Evolutionary conservation across 2,113 vertebrate genomes (phyloP).

Genomic region (Parotia lawesii): DNA sequence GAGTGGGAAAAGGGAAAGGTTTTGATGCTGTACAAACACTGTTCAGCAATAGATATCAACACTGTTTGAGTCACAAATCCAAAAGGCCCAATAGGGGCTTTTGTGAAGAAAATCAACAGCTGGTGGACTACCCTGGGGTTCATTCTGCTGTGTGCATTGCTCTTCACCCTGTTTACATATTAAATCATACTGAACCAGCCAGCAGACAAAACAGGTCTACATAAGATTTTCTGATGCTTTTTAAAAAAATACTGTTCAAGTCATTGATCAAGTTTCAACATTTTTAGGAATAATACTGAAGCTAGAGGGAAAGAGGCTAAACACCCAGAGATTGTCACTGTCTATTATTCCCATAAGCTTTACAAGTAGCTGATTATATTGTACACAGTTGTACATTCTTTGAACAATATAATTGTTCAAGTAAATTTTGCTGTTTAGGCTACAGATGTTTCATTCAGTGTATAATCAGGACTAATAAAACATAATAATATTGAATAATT

Average conservation of each 20-base stretch:
- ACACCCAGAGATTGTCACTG: background rate
- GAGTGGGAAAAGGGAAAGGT: background rate
- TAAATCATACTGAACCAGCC: background rate
- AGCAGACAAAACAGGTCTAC: background rate
- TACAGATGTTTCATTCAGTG: slow-evolving; percentile 34
- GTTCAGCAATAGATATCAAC: background rate
- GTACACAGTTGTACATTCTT: background rate
- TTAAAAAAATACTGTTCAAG: background rate
- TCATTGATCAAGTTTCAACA: background rate
- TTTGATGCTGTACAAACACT: background rate
- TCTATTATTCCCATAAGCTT: background rate
- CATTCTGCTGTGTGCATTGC: background rate
- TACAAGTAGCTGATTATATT: background rate
- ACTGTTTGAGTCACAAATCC: background rate
- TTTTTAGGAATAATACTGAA: background rate
- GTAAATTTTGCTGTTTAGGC: slow-evolving; percentile 23
- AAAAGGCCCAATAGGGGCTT: background rate
- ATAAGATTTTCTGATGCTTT: background rate
- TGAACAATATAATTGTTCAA: slow-evolving; percentile 19
- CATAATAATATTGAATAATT: slow-evolving; percentile 24
- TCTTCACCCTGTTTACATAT: background rate
- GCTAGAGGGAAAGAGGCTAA: background rate
- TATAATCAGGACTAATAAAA: slow-evolving; percentile 29
- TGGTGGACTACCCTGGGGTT: background rate
- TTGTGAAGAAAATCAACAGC: background rate